These are phyloP conservation scores for Tipula confusa DNA, from an alignment of 2,888 invertebrate species.

Conservation along the genomic window DNA sequence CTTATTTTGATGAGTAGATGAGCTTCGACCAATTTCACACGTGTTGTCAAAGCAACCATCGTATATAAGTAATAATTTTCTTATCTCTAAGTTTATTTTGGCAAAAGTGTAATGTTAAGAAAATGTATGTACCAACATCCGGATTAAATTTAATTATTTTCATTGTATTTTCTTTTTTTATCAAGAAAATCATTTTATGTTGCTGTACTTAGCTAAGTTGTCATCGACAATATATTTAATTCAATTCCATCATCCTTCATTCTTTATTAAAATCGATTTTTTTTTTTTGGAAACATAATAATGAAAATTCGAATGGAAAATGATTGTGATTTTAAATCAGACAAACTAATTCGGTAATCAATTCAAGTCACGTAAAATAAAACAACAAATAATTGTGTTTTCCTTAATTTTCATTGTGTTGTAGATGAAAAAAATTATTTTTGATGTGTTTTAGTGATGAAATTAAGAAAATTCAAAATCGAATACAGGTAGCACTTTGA, in stretches of 20 bases:
- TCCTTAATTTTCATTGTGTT: not conserved
- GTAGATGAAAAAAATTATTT: not conserved
- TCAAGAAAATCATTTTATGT: not conserved
- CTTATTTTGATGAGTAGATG: too few species aligned
- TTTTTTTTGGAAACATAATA: not conserved
- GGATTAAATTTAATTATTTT: not conserved
- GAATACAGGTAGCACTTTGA: too few species aligned
- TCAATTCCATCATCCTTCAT: not conserved
- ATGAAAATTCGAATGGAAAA: not conserved
- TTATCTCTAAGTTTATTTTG: too few species aligned
- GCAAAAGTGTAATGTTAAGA: not conserved
- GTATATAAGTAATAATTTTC: too few species aligned
- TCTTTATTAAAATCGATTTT: not conserved
- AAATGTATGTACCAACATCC: not conserved
- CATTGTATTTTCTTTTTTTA: not conserved
- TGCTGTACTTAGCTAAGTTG: not conserved
- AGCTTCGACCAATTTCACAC: too few species aligned
- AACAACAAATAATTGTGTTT: not conserved
- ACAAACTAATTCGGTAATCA: not conserved
- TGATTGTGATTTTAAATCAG: not conserved
- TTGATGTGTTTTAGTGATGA: not conserved
- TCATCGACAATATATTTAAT: not conserved
- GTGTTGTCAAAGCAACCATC: too few species aligned
- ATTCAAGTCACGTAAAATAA: not conserved
- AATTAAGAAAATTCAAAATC: not conserved